These are phyloP conservation scores for Rhipidura dahli DNA, from an alignment of 2,113 vertebrate genomes.

Conservation along the genomic window DNA sequence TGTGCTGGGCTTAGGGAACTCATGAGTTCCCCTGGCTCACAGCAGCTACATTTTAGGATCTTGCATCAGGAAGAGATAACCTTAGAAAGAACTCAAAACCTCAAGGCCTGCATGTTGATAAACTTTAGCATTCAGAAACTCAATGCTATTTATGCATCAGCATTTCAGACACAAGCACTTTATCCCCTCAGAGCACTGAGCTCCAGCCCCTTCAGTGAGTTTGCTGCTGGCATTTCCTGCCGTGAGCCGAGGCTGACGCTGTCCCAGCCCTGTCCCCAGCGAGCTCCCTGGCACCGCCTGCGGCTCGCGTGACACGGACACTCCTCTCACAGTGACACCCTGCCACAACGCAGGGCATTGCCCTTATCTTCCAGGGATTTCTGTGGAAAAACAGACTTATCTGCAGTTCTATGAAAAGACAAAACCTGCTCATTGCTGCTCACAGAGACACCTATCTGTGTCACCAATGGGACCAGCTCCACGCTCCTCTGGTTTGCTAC, in stretches of 20 bases:
- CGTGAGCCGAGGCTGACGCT: not conserved
- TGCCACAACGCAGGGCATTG: not conserved
- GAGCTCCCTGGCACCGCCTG: not conserved
- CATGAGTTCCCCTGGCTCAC: not conserved
- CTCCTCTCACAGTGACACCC: not conserved
- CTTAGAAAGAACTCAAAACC: not conserved
- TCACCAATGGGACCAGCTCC: not conserved
- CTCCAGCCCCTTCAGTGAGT: not conserved
- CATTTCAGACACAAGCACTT: not conserved
- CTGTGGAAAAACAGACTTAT: not conserved
- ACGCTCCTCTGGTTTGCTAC: rapidly evolving
- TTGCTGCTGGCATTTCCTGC: slow-evolving; percentile 69
- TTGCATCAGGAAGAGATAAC: not conserved
- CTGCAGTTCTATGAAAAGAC: not conserved
- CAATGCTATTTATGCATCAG: not conserved
- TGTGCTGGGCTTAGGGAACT: not conserved
- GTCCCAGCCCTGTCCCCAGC: not conserved
- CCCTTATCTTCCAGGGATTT: not conserved
- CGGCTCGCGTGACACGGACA: not conserved
- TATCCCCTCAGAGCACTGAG: not conserved
- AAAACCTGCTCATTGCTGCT: not conserved
- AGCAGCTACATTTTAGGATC: not conserved
- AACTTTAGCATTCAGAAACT: not conserved
- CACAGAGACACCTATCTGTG: not conserved
- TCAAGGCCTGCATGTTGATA: not conserved